Conservation (phyloP, 2,113 vertebrate genomes). For the Thamnophis sirtalis region DNA sequence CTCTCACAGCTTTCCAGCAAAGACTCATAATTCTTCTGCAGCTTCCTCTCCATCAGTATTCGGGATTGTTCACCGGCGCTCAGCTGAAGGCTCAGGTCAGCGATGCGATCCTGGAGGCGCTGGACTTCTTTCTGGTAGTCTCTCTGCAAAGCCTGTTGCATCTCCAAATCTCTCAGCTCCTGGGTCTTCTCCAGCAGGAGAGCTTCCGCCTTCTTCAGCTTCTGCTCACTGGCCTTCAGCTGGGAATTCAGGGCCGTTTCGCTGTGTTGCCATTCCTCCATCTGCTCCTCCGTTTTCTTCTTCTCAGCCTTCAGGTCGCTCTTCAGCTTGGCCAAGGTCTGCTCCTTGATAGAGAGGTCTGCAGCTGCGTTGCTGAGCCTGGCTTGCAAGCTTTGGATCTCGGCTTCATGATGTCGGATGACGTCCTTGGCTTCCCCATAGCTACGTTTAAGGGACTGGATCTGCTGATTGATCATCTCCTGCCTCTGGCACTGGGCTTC, state of each 20-base stretch:
- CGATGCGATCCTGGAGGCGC: constrained; percentile 82
- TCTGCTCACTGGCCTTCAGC: constrained; percentile 85
- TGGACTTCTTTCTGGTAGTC: constrained; percentile 87
- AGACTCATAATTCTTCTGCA: constrained; percentile 79
- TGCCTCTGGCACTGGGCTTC: constrained; percentile 88
- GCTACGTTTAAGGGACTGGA: constrained; percentile 84
- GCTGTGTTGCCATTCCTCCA: constrained; percentile 79
- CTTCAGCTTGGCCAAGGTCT: constrained; percentile 84
- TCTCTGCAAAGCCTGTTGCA: constrained; percentile 84
- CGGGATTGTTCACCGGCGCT: constrained; percentile 79
- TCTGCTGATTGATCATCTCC: constrained; percentile 84
- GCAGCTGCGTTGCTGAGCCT: constrained; percentile 82
- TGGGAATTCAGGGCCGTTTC: constrained; percentile 79
- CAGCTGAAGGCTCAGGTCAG: constrained; percentile 79
- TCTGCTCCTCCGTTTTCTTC: constrained; percentile 79
- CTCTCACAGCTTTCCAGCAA: constrained; percentile 83
- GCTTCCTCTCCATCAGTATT: constrained; percentile 82
- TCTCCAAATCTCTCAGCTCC: constrained; percentile 83
- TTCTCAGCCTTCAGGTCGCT: constrained; percentile 85
- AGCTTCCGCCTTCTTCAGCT: constrained; percentile 83
- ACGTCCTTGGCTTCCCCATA: constrained; percentile 88
- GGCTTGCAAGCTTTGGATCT: constrained; percentile 84
- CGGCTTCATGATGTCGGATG: constrained; percentile 83
- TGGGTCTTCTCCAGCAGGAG: constrained; percentile 86
- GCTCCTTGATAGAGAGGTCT: constrained; percentile 86